Base-by-base conservation (phyloP, 2,888 invertebrate genomes). In the Gibbula magus region DNA sequence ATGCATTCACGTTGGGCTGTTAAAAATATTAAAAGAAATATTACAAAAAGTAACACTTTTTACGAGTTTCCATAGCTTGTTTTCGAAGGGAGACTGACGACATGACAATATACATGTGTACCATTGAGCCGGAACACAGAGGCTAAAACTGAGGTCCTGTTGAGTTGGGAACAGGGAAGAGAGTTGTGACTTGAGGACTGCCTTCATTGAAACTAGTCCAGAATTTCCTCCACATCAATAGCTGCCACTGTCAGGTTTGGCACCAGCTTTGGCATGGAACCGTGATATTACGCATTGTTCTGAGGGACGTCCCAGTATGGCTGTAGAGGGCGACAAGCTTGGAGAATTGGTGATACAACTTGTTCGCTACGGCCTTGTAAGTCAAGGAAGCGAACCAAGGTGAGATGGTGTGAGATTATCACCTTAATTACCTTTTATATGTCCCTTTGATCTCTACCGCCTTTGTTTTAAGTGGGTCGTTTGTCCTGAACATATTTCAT, bases 391-490 rank as follows among this genome's bases (percentile, higher is more conserved):
- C 25, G 29, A 61, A 61, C 29, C 61, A 16, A 61, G 61, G 61
- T 61, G 29, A 61, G 61, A 61, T 61, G 22, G 25, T 61, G 61
- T 61, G 29, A 61, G 61, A 61, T 61, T 61, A 61, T 61, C 61
- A 29, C 25, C 61, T 61, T 29, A 61, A 29, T 29, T 61, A 29
- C 29, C 29, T 61, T 25, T 61, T 20, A 29, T 61, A 16, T 61
- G 25, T 61, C 61, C 29, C 61, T 61, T 61, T 61, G 61, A 61
- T 61, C 61, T 61, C 8, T 61, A 18, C 61, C 61, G 61, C 61
- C n/a, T 25, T 22, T 13, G 61, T 61, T 61, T 61, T 61, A 25
- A 20, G 61, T 45, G 45, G 45, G 45, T 45, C 45, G 35, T 45
- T 45, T 10, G 45, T 45, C 13, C 45, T 45, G 45, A 45, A 4